Evolutionary conservation across 92 coral and sea anemone species (phyloP).

Genomic region (Anthopleura xanthogrammica): DNA sequence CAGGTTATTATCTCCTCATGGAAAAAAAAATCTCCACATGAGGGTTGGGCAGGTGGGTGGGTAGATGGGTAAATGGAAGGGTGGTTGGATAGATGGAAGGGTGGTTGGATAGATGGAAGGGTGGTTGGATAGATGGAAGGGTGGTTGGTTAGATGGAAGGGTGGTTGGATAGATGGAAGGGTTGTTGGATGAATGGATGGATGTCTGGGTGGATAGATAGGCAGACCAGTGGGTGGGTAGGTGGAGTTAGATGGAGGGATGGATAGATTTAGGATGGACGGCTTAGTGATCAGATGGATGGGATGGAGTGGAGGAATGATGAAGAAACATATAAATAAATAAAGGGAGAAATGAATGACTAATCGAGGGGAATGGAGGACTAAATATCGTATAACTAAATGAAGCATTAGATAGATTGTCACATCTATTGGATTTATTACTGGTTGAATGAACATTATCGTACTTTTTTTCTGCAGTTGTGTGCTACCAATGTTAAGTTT

Average conservation of each 20-base stretch:
- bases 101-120: neutral
- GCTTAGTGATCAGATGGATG: neutral
- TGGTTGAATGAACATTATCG: no score
- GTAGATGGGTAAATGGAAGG: no score
- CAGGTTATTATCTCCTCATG: constrained; percentile 49
- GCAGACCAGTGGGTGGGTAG: no score
- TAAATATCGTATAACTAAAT: no score
- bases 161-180: neutral
- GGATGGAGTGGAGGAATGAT: no score
- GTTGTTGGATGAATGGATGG: neutral
- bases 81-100: no score
- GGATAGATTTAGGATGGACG: neutral
- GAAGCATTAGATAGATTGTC: neutral
- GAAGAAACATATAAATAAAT: no score
- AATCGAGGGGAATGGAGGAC: neutral
- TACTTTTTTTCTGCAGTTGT: constrained; percentile 41
- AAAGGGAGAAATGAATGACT: neutral
- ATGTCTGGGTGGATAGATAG: no score
- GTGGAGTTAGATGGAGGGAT: neutral
- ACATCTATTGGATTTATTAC: no score
- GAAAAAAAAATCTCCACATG: no score
- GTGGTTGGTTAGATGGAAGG: no score
- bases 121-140: neutral
- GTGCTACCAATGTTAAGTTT: constrained; percentile 93
- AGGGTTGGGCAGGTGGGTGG: no score